Evolutionary conservation across 1,140 invertebrate species (phyloP).

Genomic region (Drosophila murphyi): DNA sequence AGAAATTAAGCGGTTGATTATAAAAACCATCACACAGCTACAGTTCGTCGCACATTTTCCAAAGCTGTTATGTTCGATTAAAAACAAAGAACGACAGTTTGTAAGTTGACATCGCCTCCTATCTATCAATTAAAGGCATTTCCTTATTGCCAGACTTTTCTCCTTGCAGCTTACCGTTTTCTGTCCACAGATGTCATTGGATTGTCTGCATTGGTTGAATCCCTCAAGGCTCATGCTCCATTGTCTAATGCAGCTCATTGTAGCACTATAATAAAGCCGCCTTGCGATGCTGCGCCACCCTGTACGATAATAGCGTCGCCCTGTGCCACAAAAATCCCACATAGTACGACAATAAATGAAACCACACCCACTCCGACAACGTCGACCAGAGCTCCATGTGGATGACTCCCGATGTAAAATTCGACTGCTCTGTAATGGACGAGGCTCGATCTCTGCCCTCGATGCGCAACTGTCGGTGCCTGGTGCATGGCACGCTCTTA

Average conservation of each 20-base stretch:
- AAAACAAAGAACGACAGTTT: conserved; percentile 56
- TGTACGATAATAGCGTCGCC: not conserved
- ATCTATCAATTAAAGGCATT: not conserved
- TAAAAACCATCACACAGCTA: conserved; percentile 13
- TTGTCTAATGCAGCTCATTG: not conserved
- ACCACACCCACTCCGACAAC: conserved; percentile 20
- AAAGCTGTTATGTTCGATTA: no score
- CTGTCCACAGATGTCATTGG: conserved; percentile 45
- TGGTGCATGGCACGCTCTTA: conserved; percentile 40
- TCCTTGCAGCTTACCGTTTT: conserved; percentile 40
- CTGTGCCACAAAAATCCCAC: not conserved
- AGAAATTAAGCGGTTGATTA: conserved; percentile 6
- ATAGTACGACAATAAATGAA: not conserved
- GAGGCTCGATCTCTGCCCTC: conserved; percentile 11
- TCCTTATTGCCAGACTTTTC: not conserved
- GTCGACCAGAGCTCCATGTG: not conserved
- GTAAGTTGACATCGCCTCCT: conserved; percentile 31
- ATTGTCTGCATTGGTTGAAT: conserved; percentile 31
- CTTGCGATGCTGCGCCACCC: not conserved
- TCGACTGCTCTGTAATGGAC: not conserved
- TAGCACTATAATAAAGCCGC: not conserved
- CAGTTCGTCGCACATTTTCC: no score
- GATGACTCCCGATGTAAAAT: not conserved
- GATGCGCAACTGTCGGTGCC: conserved; percentile 28
- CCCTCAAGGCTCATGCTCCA: conserved; percentile 9